A percentile compares a stretch with the other conserved stretches of the same genome.
phyloP scores from a whole-genome alignment of 1,140 invertebrate genomes.

The Calliopsis andreniformis region DNA sequence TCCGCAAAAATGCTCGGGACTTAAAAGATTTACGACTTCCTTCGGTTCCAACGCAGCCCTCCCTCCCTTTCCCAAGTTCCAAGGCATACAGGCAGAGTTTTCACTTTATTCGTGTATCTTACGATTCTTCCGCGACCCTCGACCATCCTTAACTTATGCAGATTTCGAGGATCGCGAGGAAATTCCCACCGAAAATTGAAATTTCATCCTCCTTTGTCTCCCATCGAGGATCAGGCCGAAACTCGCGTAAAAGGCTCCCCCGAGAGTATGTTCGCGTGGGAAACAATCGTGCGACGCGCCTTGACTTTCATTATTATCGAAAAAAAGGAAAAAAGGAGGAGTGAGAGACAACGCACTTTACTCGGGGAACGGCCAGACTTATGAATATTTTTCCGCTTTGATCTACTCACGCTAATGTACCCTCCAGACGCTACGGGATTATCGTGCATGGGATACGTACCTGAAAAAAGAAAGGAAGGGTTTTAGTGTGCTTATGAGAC shows the following conservation, averaged over 20 bases:
- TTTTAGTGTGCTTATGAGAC: neutral
- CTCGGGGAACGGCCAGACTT: neutral
- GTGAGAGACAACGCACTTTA: neutral
- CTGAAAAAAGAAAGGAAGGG: neutral
- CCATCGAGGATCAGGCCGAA: neutral
- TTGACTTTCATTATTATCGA: constrained; percentile 40
- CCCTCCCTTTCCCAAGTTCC: neutral
- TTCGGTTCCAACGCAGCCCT: neutral
- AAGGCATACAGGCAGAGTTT: neutral
- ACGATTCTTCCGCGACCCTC: constrained; percentile 9
- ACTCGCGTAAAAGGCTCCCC: neutral
- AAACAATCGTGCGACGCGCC: constrained; percentile 22
- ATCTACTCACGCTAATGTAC: constrained; percentile 43
- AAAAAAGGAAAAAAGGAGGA: neutral
- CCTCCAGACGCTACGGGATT: neutral
- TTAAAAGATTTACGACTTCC: constrained; percentile 46
- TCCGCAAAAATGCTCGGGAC: constrained; percentile 31
- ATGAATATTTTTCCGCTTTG: constrained; percentile 36
- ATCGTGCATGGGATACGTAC: neutral
- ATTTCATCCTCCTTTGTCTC: constrained; percentile 57
- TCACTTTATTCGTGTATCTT: neutral
- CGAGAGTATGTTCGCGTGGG: constrained; percentile 29
- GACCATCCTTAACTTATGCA: constrained; percentile 57
- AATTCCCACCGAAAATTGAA: constrained; percentile 62
- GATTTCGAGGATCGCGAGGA: constrained; percentile 50